Evolutionary conservation across 2,888 invertebrate species (phyloP), one percentile per base, ranked within the genome.

Genomic region (Serripes groenlandicus): DNA sequence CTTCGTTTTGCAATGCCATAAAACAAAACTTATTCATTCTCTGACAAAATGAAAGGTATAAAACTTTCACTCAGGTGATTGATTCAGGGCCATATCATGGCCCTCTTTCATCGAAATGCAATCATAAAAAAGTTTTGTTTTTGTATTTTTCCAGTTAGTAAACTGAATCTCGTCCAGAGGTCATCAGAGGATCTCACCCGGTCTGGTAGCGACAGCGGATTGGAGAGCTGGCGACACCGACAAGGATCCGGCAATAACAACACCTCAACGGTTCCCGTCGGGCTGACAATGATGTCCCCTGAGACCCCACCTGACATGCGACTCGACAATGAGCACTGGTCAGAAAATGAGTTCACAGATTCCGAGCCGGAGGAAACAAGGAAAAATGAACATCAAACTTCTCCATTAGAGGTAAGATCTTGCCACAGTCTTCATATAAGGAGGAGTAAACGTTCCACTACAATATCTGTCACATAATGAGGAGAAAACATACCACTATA

Each of bases 331-430:
- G 92, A 91, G 4, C 97, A 97, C 92, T 98, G 98, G 97, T 98
- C 98, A 91, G 97, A 97, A 92, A 98, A 98, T 94, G 97, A 97
- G 92, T 98, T 97, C 85, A 98, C 98, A 3, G 91, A 92, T 76
- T 90, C 89, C 52, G 92, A 92, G 34, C 86, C 87, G 11, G 92
- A 91, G 37, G 88, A 88, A 42, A 87, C 86, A 37, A 78, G 75
- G n/a, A 75, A 34, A 35, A 56, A 52, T 23, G 84, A 85, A 28
- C 85, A 83, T 35, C 87, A 89, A 56, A 69, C 64, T 1, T 85
- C 88, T 7, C 81, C 81, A 56, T 32, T 85, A 34, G 89, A 89
- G 81, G 89, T 89, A 60, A 49, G n/a, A n/a, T n/a, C n/a, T n/a
- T n/a, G n/a, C n/a, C n/a, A n/a, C n/a, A n/a, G n/a, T n/a, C n/a